Evolutionary conservation across 2,888 invertebrate species (phyloP).

Genomic region (Automeris io): DNA sequence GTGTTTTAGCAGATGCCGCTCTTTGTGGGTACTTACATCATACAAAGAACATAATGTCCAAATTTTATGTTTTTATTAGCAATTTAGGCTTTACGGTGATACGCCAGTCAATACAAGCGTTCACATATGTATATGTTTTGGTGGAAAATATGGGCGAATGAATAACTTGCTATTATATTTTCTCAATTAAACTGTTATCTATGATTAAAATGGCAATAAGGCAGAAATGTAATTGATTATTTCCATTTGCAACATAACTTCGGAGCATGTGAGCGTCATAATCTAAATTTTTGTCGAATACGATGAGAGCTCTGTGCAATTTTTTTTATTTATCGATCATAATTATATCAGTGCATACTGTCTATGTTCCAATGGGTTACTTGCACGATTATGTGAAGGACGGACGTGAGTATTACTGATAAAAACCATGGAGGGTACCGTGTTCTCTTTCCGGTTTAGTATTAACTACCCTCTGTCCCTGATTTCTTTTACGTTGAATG

Average conservation of each 20-base stretch:
- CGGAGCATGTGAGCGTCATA: not conserved
- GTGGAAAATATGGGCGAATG: too few relatives aligned
- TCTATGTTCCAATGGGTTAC: slow-evolving; percentile 4
- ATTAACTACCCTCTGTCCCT: not conserved
- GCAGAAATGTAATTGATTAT: slow-evolving; percentile 6
- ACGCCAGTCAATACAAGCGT: too few relatives aligned
- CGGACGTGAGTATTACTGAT: slow-evolving; percentile 50
- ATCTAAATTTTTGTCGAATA: not conserved
- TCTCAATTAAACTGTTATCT: slow-evolving; percentile 5
- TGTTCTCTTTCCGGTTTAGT: not conserved
- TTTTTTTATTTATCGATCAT: slow-evolving; percentile 1
- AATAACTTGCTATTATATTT: not conserved
- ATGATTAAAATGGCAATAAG: slow-evolving; percentile 6
- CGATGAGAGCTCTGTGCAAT: slow-evolving; percentile 4
- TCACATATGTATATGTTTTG: too few relatives aligned
- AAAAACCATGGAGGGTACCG: too few relatives aligned
- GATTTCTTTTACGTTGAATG: too few relatives aligned
- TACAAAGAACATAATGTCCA: too few relatives aligned
- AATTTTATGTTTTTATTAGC: too few relatives aligned
- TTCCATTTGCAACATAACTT: not conserved
- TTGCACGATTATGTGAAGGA: slow-evolving; percentile 56
- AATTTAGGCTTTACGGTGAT: too few relatives aligned
- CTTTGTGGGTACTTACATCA: too few relatives aligned
- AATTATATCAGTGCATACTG: not conserved
- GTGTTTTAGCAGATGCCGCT: too few relatives aligned